Conservation (phyloP, 2,797 vertebrate genomes). For the Aphelocoma californica region DNA sequence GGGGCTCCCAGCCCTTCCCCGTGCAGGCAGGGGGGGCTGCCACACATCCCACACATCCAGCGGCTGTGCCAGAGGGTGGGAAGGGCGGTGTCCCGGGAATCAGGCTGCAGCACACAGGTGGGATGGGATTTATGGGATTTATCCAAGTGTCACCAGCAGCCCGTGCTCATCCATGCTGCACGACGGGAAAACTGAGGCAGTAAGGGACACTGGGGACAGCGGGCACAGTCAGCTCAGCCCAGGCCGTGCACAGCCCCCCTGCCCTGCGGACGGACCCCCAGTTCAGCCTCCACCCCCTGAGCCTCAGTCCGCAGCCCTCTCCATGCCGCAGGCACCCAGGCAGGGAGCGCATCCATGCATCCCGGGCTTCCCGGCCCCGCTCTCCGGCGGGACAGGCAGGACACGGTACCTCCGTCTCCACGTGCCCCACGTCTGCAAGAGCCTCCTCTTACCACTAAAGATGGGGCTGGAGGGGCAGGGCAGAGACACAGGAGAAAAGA, state of each 20-base stretch:
- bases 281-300: rapidly evolving
- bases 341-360: background rate
- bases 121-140: background rate
- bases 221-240: background rate
- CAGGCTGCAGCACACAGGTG: background rate
- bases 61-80: background rate
- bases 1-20: background rate
- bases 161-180: rapidly evolving
- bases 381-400: background rate
- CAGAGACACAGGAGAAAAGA: slow-evolving; percentile 66
- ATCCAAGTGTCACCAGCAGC: rapidly evolving
- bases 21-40: background rate
- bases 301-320: rapidly evolving
- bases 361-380: background rate
- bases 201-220: rapidly evolving
- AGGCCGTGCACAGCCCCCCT: background rate
- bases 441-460: slow-evolving; percentile 95
- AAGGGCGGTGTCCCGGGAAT: background rate
- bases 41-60: background rate
- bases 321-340: background rate
- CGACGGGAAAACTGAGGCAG: background rate
- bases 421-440: slow-evolving; percentile 95
- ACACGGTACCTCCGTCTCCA: slow-evolving; percentile 95
- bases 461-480: slow-evolving; percentile 78
- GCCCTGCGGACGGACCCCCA: rapidly evolving